These are phyloP conservation scores for Lycopodina hypogea DNA, from an alignment of 37 sponge, comb jelly and placozoan genomes.

Conservation along the genomic window DNA sequence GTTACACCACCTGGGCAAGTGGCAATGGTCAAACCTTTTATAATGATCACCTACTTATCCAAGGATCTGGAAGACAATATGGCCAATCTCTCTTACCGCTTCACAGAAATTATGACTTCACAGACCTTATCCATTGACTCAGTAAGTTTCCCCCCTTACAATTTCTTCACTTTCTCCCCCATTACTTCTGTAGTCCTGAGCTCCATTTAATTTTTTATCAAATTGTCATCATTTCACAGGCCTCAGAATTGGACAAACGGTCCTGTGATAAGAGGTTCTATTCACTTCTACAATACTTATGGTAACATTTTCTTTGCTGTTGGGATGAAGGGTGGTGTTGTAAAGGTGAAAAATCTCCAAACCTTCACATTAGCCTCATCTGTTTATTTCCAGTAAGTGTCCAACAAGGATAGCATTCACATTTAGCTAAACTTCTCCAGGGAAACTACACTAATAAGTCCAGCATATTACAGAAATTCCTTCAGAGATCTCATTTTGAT, in stretches of 20 bases:
- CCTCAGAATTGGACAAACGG: conserved; percentile 31
- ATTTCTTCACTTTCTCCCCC: neutral
- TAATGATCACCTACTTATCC: neutral
- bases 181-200: neutral
- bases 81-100: neutral
- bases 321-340: conserved; percentile 32
- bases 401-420: conserved; percentile 16
- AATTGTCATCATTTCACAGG: conserved; percentile 39
- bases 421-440: conserved; percentile 51
- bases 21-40: neutral
- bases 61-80: neutral
- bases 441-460: conserved; percentile 13
- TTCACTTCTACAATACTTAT: conserved; percentile 19
- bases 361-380: conserved; percentile 48
- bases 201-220: neutral
- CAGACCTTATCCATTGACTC: neutral
- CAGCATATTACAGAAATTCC: conserved; percentile 29
- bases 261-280: conserved; percentile 13
- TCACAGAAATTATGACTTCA: neutral
- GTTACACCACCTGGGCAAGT: neutral
- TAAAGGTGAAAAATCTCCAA: conserved; percentile 60
- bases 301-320: conserved; percentile 50
- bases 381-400: conserved; percentile 42
- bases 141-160: neutral
- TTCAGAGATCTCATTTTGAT: conserved; percentile 57